Evolutionary conservation across 2,888 invertebrate species (phyloP), one percentile per base, ranked within the genome.

Genomic region (Apotomis turbidana): DNA sequence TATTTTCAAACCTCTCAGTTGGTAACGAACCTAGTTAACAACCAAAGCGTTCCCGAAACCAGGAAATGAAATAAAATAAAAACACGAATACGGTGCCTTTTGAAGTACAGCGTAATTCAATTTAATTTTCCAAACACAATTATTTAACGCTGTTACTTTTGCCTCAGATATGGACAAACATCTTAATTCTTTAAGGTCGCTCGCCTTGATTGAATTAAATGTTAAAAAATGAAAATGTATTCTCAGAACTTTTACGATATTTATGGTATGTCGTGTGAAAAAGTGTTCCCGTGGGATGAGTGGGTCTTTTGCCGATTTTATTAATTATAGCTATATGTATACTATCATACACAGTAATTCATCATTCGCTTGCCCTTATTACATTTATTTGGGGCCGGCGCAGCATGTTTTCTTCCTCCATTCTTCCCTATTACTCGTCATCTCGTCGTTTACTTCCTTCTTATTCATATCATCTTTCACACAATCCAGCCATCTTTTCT

Each of bases 121-220:
- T 73, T 71, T 66, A 55, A 60, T 69, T 69, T 58, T 62, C 38
- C 68, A 75, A 77, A 79, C 69, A 51, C 69, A 71, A 74, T 76
- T 74, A 64, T 52, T 70, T 52, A 64, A 69, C 54, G 54, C 36
- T 64, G 10, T 66, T 63, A 27, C 38, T 15, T 74, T 73, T 36
- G 63, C 70, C 60, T 75, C 66, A 73, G 55, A 61, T 76, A 80
- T 80, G 80, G 80, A 83, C 83, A 85, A 84, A 86, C 83, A 83
- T 84, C 81, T 82, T 86, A 87, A 89, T 88, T 88, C 81, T 77
- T 76, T 82, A 83, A 85, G 83, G 83, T 84, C 84, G 84, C 41
- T 41, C 74, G 78, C 78, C 76, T 77, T 84, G 85, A 90, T 85
- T 83, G 86, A 86, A 88, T 89, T 87, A 89, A 79, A 80, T 81